Evolutionary conservation across 2,888 invertebrate species (phyloP).

Genomic region (Latrodectus elegans): DNA sequence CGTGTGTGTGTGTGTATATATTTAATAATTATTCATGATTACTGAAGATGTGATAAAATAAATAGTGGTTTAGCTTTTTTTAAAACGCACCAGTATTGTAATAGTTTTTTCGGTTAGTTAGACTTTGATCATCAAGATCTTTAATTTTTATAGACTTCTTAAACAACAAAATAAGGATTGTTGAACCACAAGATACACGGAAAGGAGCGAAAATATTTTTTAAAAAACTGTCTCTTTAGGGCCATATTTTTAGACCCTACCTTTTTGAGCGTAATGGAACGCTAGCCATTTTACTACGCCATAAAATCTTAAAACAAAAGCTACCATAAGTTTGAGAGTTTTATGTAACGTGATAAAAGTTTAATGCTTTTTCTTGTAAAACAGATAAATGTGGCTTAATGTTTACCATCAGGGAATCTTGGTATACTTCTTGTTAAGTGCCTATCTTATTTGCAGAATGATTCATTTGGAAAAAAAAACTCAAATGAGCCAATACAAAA

Average conservation of each 20-base stretch:
- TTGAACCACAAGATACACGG: too few species aligned
- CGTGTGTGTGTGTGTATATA: too few species aligned
- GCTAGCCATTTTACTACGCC: constrained; percentile 53
- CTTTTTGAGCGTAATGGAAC: constrained; percentile 48
- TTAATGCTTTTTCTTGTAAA: constrained; percentile 46
- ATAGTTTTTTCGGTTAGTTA: too few species aligned
- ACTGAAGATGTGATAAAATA: too few species aligned
- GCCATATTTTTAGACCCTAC: constrained; percentile 32
- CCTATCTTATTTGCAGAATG: not conserved
- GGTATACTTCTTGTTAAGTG: not conserved
- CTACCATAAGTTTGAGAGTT: constrained; percentile 48
- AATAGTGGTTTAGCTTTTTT: too few species aligned
- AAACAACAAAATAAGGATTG: too few species aligned
- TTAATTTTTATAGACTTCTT: too few species aligned
- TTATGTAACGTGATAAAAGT: constrained; percentile 59
- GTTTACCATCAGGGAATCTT: constrained; percentile 16
- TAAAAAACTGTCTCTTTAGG: constrained; percentile 45
- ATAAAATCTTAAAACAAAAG: constrained; percentile 62
- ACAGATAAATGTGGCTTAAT: constrained; percentile 43
- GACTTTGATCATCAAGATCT: too few species aligned
- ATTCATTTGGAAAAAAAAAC: too few species aligned
- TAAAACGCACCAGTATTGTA: too few species aligned
- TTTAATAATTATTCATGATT: too few species aligned
- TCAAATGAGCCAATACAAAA: too few species aligned
- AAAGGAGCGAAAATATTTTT: not conserved